phyloP scores from a whole-genome alignment of 1,140 invertebrate genomes.

The Euwallacea fornicatus region DNA sequence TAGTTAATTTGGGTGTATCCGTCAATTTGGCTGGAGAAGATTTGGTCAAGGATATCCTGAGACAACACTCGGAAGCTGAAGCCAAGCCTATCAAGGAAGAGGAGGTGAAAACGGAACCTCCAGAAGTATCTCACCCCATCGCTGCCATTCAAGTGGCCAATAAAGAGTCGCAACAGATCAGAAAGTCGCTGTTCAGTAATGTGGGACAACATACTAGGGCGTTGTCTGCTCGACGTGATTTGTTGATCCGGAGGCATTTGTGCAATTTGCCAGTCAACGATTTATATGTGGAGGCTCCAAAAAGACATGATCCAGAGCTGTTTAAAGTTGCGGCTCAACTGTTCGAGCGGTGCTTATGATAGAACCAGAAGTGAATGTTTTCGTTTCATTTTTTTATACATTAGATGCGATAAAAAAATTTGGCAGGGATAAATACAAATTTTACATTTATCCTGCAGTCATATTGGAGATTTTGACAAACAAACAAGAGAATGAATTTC shows the following conservation, averaged over 20 bases:
- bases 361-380: not conserved
- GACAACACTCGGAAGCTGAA: slow-evolving; percentile 53
- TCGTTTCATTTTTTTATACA: too few species aligned
- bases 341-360: slow-evolving; percentile 46
- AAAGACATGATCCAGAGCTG: slow-evolving; percentile 50
- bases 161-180: slow-evolving; percentile 51
- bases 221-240: slow-evolving; percentile 65
- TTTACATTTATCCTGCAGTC: too few species aligned
- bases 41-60: slow-evolving; percentile 62
- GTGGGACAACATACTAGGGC: slow-evolving; percentile 60
- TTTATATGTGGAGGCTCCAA: slow-evolving; percentile 50
- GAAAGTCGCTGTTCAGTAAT: slow-evolving; percentile 55
- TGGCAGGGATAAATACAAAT: too few species aligned
- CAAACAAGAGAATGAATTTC: too few species aligned
- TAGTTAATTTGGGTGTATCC: slow-evolving; percentile 41
- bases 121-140: slow-evolving; percentile 56
- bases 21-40: slow-evolving; percentile 56
- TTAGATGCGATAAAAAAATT: too few species aligned
- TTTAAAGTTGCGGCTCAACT: slow-evolving; percentile 49
- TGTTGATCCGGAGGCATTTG: slow-evolving; percentile 64
- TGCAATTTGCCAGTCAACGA: slow-evolving; percentile 65
- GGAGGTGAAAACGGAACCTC: slow-evolving; percentile 36
- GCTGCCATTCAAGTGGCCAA: slow-evolving; percentile 64
- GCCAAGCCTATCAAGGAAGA: slow-evolving; percentile 11
- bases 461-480: too few species aligned